These are phyloP conservation scores for Argyrosomus japonicus DNA, from an alignment of 2,113 vertebrate species.

Conservation along the genomic window DNA sequence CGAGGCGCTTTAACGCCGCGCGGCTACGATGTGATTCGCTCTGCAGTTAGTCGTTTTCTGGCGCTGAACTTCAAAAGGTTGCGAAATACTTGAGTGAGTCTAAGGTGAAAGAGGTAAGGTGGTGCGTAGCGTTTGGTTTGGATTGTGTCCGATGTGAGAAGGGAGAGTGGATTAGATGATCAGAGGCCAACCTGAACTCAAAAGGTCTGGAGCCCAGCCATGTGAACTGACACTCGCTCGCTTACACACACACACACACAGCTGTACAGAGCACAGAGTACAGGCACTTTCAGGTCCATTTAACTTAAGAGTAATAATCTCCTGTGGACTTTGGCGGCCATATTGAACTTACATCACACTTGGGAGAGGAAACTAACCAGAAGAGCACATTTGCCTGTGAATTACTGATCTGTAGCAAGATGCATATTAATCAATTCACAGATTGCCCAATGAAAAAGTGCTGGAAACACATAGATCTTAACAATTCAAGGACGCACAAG, in stretches of 20 bases:
- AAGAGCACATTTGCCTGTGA: slow-evolving; percentile 50
- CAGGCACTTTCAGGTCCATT: slow-evolving; percentile 64
- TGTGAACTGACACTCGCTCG: slow-evolving; percentile 29
- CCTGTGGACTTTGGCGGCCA: slow-evolving; percentile 62
- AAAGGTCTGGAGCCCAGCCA: slow-evolving; percentile 51
- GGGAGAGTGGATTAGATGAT: slow-evolving; percentile 53
- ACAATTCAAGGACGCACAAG: slow-evolving; percentile 6
- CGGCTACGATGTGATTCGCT: background rate
- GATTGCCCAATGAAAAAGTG: slow-evolving; percentile 27
- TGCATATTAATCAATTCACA: slow-evolving; percentile 39
- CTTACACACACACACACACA: slow-evolving; percentile 15
- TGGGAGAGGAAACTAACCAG: slow-evolving; percentile 53
- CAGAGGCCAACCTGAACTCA: slow-evolving; percentile 53
- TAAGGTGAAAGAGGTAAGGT: slow-evolving; percentile 31
- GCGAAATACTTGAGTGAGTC: slow-evolving; percentile 37
- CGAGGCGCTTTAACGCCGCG: background rate
- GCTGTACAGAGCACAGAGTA: background rate
- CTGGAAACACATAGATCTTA: background rate
- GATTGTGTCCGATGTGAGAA: slow-evolving; percentile 38
- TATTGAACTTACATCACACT: slow-evolving; percentile 61
- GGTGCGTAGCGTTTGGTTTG: slow-evolving; percentile 45
- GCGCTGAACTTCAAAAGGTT: slow-evolving; percentile 3
- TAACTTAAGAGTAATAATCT: slow-evolving; percentile 70
- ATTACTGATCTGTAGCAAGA: slow-evolving; percentile 44
- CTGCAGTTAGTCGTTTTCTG: slow-evolving; percentile 21